A percentile compares a stretch with the other conserved stretches of the same genome.
Evolutionary conservation across 2,797 vertebrate genomes (phyloP).

Genomic region (Rhabdophis nuchalis): DNA sequence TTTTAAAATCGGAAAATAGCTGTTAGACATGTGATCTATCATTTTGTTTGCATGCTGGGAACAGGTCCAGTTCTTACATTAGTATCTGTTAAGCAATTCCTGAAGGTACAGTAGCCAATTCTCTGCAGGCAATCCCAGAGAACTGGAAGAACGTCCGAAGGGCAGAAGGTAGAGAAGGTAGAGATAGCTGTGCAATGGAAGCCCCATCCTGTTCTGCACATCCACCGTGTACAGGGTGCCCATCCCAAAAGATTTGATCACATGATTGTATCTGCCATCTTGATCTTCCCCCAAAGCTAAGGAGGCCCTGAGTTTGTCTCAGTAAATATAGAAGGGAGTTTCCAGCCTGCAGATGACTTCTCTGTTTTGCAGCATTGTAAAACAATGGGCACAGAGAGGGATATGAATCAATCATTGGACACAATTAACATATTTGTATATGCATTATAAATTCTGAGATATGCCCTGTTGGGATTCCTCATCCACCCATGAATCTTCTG

Average conservation of each 20-base stretch:
- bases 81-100: not conserved
- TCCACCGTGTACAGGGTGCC: not conserved
- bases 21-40: not conserved
- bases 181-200: not conserved
- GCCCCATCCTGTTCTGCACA: not conserved
- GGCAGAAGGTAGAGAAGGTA: not conserved
- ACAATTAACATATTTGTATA: not conserved
- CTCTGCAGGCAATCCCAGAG: not conserved
- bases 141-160: not conserved
- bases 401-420: not conserved
- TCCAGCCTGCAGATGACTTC: not conserved
- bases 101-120: not conserved
- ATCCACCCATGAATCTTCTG: not conserved
- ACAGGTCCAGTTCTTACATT: not conserved
- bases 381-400: not conserved
- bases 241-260: not conserved
- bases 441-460: not conserved
- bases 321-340: not conserved
- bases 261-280: not conserved
- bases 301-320: not conserved
- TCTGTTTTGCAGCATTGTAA: not conserved
- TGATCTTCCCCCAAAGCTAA: not conserved
- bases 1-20: not conserved
- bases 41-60: not conserved
- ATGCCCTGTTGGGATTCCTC: not conserved